Evolutionary conservation across 2,888 invertebrate species (phyloP), one percentile per base, ranked within the genome.

Genomic region (Achlya flavicornis): DNA sequence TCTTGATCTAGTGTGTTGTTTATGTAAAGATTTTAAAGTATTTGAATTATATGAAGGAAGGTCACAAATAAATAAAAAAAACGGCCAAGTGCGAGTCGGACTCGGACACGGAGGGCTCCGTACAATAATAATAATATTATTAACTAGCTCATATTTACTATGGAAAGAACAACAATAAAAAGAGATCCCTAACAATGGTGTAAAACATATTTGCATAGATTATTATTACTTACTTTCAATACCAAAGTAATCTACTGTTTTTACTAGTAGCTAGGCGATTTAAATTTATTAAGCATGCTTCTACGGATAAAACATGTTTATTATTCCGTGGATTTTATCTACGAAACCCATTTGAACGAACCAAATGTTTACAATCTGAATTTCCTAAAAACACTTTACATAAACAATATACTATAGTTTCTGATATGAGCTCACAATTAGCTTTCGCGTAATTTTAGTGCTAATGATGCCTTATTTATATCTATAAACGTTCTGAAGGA

Each of bases 401-500:
- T 53, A 53, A 53, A 53, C 53, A 53, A 19, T 53, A 53, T 19
- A 19, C 53, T 19, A 53, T 53, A 19, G 53, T 8, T 19, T 53
- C 16, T 19, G 53, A 48, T 48, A 48, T 4, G 48, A 48, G 48
- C 48, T 48, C 48, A 12, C 12, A 46, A 46, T n/a, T 46, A 83
- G 83, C 84, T 85, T 73, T 83, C 75, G 72, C 79, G 69, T 81
- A 83, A 83, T 70, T 71, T 67, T 79, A 81, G 77, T 80, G 80
- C 81, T 87, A 84, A 84, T 65, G 76, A 79, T 78, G 86, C 84
- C 84, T 88, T 86, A 84, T 77, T 79, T 78, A 75, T 70, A 26
- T 60, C 19, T 26, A 26, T 60, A 53, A 60, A 68, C 66, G 66
- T 70, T 68, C 66, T 61, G 41, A 64, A 63, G 48, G 70, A 66